Base-by-base conservation (phyloP, 92 coral and sea anemone species). In the Heteractis magnifica region DNA sequence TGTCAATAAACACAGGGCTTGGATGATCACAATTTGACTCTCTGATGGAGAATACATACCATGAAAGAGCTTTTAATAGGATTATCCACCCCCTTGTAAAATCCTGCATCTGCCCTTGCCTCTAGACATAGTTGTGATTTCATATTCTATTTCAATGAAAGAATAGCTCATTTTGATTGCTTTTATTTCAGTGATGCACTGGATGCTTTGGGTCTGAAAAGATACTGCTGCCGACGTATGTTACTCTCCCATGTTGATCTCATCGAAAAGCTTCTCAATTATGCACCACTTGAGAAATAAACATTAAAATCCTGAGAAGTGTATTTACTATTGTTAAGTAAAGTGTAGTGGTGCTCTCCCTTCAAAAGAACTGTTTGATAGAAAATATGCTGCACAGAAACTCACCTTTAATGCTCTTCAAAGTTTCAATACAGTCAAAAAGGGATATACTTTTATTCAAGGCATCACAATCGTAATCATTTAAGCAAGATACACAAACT, bases 181-280 rank as follows among this genome's bases (percentile, higher is more conserved):
- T 64, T 62, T 64, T 8, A 8, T 71, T 77, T 21, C 85, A 96
- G 99, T 71, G 99, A 96, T 92, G 99, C 99, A 23, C 87, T 96
- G 23, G 99, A 96, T 90, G 94, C 98, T 8, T 90, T 96, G 68
- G 99, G 99, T 65, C 87, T 96, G 75, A 96, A 96, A 79, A 87
- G 99, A 87, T 96, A 96, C 78, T 96, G 99, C 80, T 96, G 99
- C 72, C 82, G 99, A 56, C 82, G 99, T 51, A 96, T 96, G 99
- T 91, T 96, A 49, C 94, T 96, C 53, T 95, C 99, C 26, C 99
- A 96, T 73, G 99, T 96, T 82, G 99, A 96, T 78, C 89, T 96
- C 81, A 96, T 96, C 84, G 99, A 96, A 84, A 96, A 96, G 78
- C 93, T 96, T 72, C 89, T 96, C 48, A 96, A 96, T 76, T 96